Percentiles rank a stretch among this genome's conserved stretches.
These are phyloP conservation scores for Aspidiotus destructor DNA, from an alignment of 2,888 invertebrate species.

Conservation along the genomic window DNA sequence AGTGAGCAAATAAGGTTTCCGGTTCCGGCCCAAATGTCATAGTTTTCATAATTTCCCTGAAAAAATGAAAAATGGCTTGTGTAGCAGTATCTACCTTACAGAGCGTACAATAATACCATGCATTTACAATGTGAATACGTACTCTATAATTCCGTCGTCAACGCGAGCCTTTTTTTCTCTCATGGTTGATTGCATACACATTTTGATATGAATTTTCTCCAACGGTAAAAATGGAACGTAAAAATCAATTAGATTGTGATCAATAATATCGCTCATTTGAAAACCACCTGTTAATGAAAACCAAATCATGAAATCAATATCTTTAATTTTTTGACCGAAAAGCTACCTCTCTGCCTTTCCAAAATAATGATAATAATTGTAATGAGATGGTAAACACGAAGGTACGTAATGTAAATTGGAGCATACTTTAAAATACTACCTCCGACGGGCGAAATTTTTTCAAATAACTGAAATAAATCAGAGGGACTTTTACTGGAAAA, in stretches of 20 bases:
- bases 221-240: slow-evolving; percentile 91
- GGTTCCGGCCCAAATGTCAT: slow-evolving; percentile 64
- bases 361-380: too few species aligned
- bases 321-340: background rate
- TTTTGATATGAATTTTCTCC: slow-evolving; percentile 68
- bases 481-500: too few species aligned
- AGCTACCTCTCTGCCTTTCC: background rate
- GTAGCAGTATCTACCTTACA: background rate
- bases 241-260: slow-evolving; percentile 78
- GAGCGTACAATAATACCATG: background rate
- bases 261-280: slow-evolving; percentile 68
- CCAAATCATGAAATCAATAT: slow-evolving; percentile 1
- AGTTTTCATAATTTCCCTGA: slow-evolving; percentile 43
- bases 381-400: too few species aligned
- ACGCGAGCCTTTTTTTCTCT: background rate
- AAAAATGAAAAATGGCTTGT: slow-evolving; percentile 23
- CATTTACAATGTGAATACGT: background rate
- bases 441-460: too few species aligned
- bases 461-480: too few species aligned
- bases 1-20: slow-evolving; percentile 65
- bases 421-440: too few species aligned
- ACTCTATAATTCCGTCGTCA: slow-evolving; percentile 18
- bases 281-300: slow-evolving; percentile 57
- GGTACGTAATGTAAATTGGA: too few species aligned
- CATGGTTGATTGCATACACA: slow-evolving; percentile 65